Base-by-base conservation (phyloP, 2,113 vertebrate genomes). In the Pheucticus melanocephalus region DNA sequence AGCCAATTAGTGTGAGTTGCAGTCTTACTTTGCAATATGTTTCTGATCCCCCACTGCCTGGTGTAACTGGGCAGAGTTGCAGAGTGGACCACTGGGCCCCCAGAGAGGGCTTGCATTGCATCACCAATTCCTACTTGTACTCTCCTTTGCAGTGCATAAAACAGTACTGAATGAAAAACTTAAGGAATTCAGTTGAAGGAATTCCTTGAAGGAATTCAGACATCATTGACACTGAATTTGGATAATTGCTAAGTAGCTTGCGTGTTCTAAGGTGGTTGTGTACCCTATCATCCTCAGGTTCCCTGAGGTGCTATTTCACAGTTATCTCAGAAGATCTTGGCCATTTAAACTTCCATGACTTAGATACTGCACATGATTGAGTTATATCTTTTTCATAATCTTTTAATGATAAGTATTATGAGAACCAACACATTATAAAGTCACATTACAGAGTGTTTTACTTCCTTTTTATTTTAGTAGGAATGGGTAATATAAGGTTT, bases 1-100 rank as follows among this genome's bases (percentile, higher is more conserved):
- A 68, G 39, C 13, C 16, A 30, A 0, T 45, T 61, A 23, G 4
- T 1, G 0, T 30, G 78, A 66, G 23, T 35, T 48, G 24, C 15
- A 15, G 3, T 33, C 35, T 24, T 37, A 21, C 11, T 72, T 27
- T 72, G 53, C 13, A 56, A 8, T 9, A 8, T 1, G 0, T 71
- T 78, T 82, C 18, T 45, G 4, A 0, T 53, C 11, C 5, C 12
- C 22, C 4, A 27, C 28, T 70, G 19, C 35, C 35, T 57, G 17
- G 3, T 31, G 12, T 50, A 25, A 15, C 35, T 30, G 39, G 19
- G 44, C 50, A n/a, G 45, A 16, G 39, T 8, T 54, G 39, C 42
- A 54, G n/a, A 23, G 8, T 3, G 17, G 16, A 31, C 37, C 53
- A 22, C 0, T 12, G 7, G 28, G 30, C 25, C 5, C 23, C 27